Evolutionary conservation across 2,797 vertebrate genomes (phyloP).

Genomic region (Carapus acus): DNA sequence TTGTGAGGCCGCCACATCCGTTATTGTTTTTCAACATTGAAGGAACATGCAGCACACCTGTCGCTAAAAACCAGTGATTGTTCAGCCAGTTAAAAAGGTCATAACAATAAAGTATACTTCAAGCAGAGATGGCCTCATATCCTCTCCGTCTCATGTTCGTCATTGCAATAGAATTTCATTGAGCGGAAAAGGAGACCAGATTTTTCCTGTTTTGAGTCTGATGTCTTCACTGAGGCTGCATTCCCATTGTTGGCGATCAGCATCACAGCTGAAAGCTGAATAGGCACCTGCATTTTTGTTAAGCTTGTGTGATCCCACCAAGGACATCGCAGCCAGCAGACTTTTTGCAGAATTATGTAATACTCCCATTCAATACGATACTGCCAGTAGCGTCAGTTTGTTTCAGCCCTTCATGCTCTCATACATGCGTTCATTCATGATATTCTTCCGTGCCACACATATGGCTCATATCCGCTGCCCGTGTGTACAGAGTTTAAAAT

Average conservation of each 20-base stretch:
- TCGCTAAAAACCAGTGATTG: conserved; percentile 33
- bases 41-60: conserved; percentile 44
- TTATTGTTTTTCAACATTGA: conserved; percentile 5
- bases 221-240: conserved; percentile 42
- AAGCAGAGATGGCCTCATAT: conserved; percentile 45
- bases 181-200: conserved; percentile 74
- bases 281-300: conserved; percentile 33
- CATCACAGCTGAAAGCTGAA: conserved; percentile 35
- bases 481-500: neutral
- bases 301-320: too few species aligned
- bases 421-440: too few species aligned
- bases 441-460: too few species aligned
- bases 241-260: conserved; percentile 20
- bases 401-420: too few species aligned
- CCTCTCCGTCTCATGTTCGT: conserved; percentile 67
- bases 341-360: too few species aligned
- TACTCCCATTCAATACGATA: too few species aligned
- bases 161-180: conserved; percentile 49
- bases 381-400: too few species aligned
- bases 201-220: conserved; percentile 82
- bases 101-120: conserved; percentile 46
- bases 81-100: conserved; percentile 7
- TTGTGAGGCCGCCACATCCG: neutral
- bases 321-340: too few species aligned
- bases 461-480: too few species aligned